A percentile compares a stretch with the other conserved stretches of the same genome.
Evolutionary conservation across 2,113 vertebrate species (phyloP).

Genomic region (Tympanuchus pallidicinctus): DNA sequence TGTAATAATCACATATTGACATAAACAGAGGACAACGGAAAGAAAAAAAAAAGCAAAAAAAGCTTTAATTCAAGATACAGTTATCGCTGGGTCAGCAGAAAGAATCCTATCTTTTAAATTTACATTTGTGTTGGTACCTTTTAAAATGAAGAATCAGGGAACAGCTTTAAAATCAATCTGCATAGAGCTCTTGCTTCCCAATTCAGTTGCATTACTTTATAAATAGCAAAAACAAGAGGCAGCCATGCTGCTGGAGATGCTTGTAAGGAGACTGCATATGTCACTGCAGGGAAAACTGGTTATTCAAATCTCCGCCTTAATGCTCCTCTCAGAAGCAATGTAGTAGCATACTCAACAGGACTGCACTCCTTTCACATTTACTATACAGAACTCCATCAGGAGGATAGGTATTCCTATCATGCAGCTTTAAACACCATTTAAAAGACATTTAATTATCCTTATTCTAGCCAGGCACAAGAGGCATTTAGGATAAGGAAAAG

Average conservation of each 20-base stretch:
- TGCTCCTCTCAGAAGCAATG: not conserved
- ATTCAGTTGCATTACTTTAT: not conserved
- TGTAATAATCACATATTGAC: not conserved
- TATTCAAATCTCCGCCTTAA: slow-evolving; percentile 34
- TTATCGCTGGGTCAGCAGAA: not conserved
- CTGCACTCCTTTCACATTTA: slow-evolving; percentile 8
- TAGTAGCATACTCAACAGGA: not conserved
- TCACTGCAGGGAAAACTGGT: slow-evolving; percentile 14
- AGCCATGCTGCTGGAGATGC: slow-evolving; percentile 23
- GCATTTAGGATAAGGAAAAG: slow-evolving; percentile 31
- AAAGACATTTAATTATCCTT: slow-evolving; percentile 41
- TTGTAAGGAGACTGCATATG: slow-evolving; percentile 30
- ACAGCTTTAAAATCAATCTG: slow-evolving; percentile 32
- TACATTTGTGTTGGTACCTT: not conserved
- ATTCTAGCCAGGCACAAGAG: slow-evolving; percentile 48
- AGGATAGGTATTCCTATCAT: slow-evolving; percentile 20
- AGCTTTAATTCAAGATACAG: not conserved
- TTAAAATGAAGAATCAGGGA: slow-evolving; percentile 10
- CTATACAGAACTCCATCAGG: not conserved
- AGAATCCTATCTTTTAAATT: not conserved
- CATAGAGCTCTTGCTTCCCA: slow-evolving; percentile 18
- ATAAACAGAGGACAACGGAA: not conserved
- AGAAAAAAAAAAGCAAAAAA: not conserved
- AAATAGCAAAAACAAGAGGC: slow-evolving; percentile 37
- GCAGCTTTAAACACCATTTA: slow-evolving; percentile 50